Conservation (phyloP, 1,140 invertebrate genomes). For the Diachasma alloeum region DNA sequence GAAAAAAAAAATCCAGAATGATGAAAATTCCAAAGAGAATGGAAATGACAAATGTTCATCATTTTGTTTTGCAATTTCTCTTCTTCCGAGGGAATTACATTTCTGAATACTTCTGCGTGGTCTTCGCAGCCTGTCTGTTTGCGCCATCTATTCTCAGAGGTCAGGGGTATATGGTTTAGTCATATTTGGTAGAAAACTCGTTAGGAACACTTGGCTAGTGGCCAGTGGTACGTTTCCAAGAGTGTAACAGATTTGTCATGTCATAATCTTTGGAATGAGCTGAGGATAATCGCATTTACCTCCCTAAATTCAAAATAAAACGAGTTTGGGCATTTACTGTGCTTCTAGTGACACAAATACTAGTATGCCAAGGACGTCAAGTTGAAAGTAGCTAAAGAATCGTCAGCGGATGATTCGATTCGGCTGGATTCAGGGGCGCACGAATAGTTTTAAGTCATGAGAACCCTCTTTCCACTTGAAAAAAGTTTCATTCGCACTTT, state of each 20-base stretch:
- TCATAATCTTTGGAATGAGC: constrained; percentile 28
- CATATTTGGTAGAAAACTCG: constrained; percentile 57
- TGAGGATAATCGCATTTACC: constrained; percentile 54
- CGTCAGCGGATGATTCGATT: too few species aligned
- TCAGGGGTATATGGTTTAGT: constrained; percentile 38
- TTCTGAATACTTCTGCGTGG: background rate
- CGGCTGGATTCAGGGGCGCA: too few species aligned
- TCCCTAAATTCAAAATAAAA: constrained; percentile 45
- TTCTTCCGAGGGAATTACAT: background rate
- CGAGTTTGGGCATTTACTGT: constrained; percentile 25
- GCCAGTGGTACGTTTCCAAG: constrained; percentile 58
- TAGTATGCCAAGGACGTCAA: constrained; percentile 49
- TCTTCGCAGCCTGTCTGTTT: background rate
- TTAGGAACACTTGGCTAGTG: constrained; percentile 49
- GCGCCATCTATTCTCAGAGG: constrained; percentile 25
- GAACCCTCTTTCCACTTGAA: too few species aligned
- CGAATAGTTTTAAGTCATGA: too few species aligned
- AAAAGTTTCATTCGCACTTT: too few species aligned
- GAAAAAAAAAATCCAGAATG: too few species aligned
- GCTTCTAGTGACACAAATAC: constrained; percentile 49
- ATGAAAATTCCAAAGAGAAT: too few species aligned
- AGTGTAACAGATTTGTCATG: constrained; percentile 59
- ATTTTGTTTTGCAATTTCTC: too few species aligned
- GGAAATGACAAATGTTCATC: too few species aligned
- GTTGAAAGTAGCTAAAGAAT: too few species aligned